Evolutionary conservation across 1,140 invertebrate species (phyloP), one percentile per base, ranked within the genome.

Genomic region (Aphaenogaster floridana): DNA sequence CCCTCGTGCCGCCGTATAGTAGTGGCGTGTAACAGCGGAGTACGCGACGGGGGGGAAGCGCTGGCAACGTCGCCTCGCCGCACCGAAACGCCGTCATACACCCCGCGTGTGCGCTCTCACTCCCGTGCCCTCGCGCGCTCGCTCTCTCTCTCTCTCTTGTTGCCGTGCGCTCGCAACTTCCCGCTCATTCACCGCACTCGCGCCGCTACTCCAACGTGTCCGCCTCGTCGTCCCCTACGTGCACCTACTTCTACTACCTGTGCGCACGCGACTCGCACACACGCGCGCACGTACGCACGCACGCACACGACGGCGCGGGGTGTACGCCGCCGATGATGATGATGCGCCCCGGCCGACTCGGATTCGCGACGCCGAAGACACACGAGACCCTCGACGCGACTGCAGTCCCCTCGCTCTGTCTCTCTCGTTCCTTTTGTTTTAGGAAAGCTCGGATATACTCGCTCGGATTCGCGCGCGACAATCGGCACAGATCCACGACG

Each of bases 31-130:
- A 59, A 45, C 61, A 78, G 59, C 7, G 57, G 78, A 84, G 69
- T 61, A 87, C 79, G 84, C 80, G 88, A 92, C 86, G 89, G 92
- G 89, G 92, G 89, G 92, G n/a, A 80, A 91, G 89, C 92, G 91
- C 91, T 93, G 94, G 93, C 93, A 94, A 94, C 93, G 92, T 94
- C 91, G 93, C 93, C 91, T 91, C 77, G 87, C 86, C 72, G 86
- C 68, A 57, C 86, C 83, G 78, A 86, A 71, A 69, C 84, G 59
- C 71, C 85, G 80, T 84, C 80, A 50, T 84, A 61, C 80, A 76
- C 80, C 88, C 83, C 86, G 64, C 85, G 80, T 48, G 36, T 77
- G 21, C 66, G 54, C 81, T 83, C 86, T 13, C 89, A 63, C 68
- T 50, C 68, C 84, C 57, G 69, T 90, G 28, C 81, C 68, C 77